Percentiles rank a stretch among this genome's conserved stretches.
Evolutionary conservation across 2,797 vertebrate genomes (phyloP).

Genomic region (Erethizon dorsatum): DNA sequence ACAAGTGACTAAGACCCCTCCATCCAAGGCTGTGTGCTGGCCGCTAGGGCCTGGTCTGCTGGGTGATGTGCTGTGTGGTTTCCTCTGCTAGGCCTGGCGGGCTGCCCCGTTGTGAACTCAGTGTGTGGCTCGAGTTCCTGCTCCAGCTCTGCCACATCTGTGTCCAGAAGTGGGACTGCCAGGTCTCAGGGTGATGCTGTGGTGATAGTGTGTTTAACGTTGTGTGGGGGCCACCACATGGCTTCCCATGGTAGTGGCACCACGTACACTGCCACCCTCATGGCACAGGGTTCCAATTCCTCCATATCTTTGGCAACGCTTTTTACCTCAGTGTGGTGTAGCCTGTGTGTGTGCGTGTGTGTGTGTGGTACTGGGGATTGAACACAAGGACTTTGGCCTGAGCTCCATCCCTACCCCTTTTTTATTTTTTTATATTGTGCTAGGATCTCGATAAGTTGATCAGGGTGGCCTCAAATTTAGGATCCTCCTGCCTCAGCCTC

Average conservation of each 20-base stretch:
- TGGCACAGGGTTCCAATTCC: background rate
- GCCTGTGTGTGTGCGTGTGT: too few species aligned
- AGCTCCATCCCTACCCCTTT: too few species aligned
- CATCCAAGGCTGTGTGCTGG: too few species aligned
- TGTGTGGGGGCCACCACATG: background rate
- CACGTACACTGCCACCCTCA: background rate
- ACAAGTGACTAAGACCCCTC: too few species aligned
- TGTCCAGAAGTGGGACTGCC: too few species aligned
- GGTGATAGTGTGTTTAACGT: background rate
- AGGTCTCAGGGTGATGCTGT: background rate
- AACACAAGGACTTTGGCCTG: too few species aligned
- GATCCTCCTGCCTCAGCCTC: background rate
- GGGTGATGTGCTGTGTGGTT: background rate
- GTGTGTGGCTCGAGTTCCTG: too few species aligned
- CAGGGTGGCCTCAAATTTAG: background rate
- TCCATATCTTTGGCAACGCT: background rate
- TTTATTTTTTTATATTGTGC: background rate
- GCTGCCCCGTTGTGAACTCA: too few species aligned
- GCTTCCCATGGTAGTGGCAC: background rate
- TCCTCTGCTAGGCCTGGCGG: background rate
- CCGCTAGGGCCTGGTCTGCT: background rate
- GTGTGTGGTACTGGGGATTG: too few species aligned
- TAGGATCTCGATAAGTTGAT: background rate
- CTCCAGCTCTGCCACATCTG: too few species aligned
- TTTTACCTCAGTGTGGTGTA: too few species aligned